Evolutionary conservation across 2,113 vertebrate genomes (phyloP), one percentile per base, ranked within the genome.

Genomic region (Butorides virescens): DNA sequence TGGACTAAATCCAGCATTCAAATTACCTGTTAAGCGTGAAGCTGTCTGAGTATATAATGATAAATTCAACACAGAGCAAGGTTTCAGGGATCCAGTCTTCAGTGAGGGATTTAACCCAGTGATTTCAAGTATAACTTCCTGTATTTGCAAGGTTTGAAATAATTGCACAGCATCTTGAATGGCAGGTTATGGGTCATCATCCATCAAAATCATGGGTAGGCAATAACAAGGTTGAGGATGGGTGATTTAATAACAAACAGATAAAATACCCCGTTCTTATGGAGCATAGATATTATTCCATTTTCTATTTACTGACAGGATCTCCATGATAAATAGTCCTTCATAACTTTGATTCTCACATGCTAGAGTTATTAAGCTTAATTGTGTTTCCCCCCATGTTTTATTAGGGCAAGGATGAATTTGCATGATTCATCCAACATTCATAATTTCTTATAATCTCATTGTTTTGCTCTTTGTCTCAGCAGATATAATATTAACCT

Each of bases 181-280:
- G 55, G 56, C 81, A 87, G 47, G 49, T 88, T 87, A 92, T 58
- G 86, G 88, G 52, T 94, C 81, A 42, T 17, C 82, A 87, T 90
- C 88, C 93, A 93, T 93, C 94, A 95, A 81, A 46, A 85, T 74
- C 91, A 71, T 27, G 56, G 70, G 26, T 30, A 82, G 85, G 81
- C 85, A 80, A 88, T 55, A 81, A 58, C 61, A 78, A 82, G 66
- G 70, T 23, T 67, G 72, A 95, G 66, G 86, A 63, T 34, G 78
- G 77, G 70, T 93, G 88, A 88, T 95, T 96, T 90, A 78, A 90
- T 86, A 84, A 82, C 84, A 93, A 92, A 82, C 66, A 90, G 70
- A 84, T 90, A 79, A 78, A 93, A 44, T 39, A 30, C 59, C 66
- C 47, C 0, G 0, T 49, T 88, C 88, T 78, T 82, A 81, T 9